Percentiles rank a stretch among this genome's conserved stretches.
These are phyloP conservation scores for Anabas testudineus DNA, from an alignment of 2,797 vertebrate genomes.

Conservation along the genomic window DNA sequence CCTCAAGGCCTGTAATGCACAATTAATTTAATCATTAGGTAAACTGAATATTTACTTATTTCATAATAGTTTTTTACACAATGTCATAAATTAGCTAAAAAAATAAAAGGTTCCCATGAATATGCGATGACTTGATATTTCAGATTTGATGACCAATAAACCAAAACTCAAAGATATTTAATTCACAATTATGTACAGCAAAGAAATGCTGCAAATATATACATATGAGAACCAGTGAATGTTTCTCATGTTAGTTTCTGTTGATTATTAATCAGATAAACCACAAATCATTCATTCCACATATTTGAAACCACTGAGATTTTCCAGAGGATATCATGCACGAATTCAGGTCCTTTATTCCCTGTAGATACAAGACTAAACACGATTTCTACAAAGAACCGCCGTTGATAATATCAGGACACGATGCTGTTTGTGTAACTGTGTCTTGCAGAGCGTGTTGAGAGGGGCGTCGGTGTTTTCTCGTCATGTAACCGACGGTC, in stretches of 20 bases:
- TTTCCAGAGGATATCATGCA: background rate
- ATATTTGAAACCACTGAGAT: background rate
- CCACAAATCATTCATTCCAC: background rate
- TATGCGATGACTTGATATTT: background rate
- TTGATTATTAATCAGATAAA: background rate
- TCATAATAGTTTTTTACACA: no score
- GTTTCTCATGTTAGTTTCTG: background rate
- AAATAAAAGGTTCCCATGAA: no score
- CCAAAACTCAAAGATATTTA: background rate
- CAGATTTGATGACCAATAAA: background rate
- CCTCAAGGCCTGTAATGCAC: background rate
- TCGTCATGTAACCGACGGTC: slow-evolving; percentile 33
- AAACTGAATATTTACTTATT: no score
- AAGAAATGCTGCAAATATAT: background rate
- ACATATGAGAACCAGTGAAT: background rate
- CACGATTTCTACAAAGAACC: no score
- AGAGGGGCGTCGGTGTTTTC: no score
- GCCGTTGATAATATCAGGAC: background rate
- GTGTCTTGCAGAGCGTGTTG: slow-evolving; percentile 3
- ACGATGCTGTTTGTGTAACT: background rate
- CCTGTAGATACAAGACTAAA: background rate
- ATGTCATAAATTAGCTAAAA: no score
- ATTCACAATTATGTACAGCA: background rate
- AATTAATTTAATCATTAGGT: background rate
- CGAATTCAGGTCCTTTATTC: background rate